Base-by-base conservation (phyloP, 1,140 invertebrate genomes). In the Heliothis subflexa region DNA sequence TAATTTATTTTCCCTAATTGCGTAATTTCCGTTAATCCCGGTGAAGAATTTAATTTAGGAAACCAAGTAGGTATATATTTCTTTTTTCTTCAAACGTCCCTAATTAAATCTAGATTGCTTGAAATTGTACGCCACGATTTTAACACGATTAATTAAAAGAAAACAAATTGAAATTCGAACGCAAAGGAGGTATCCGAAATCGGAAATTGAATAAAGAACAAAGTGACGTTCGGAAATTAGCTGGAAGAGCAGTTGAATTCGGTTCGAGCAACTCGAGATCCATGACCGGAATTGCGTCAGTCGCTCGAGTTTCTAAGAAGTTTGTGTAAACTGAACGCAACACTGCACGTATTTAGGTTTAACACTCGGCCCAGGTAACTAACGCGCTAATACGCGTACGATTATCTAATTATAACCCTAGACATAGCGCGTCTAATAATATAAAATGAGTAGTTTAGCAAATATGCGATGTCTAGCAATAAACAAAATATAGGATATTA, bases 201-300 rank as follows among this genome's bases (percentile, higher is more conserved):
- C 91, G 93, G 93, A 94, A 93, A 94, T 94, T 93, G 90, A 93
- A 94, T 94, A 94, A 93, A 94, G 91, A 93, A 92, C 92, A 91
- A 93, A 93, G 92, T 93, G 92, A 87, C 90, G 91, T 89, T 93
- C 91, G 93, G 93, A 94, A 94, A 94, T 94, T 93, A 93, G 86
- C 90, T 91, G 85, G 83, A 93, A 89, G 89, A 92, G 93, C 90
- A 92, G 87, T 77, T 87, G 88, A 90, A 90, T 93, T 91, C 84
- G 86, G 83, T 89, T 79, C 83, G 83, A 78, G 83, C 80, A 85
- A 88, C 82, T 88, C 82, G 83, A 86, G 92, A 93, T 92, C 78
- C 91, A 92, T 88, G 91, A 86, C 93, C 91, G 93, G 93, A 93
- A 94, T 92, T 93, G 89, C 89, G 93, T 93, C 89, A 93, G 85